These are phyloP conservation scores for Geopemphigus sp. DNA, from an alignment of 1,140 invertebrate species.

Conservation along the genomic window DNA sequence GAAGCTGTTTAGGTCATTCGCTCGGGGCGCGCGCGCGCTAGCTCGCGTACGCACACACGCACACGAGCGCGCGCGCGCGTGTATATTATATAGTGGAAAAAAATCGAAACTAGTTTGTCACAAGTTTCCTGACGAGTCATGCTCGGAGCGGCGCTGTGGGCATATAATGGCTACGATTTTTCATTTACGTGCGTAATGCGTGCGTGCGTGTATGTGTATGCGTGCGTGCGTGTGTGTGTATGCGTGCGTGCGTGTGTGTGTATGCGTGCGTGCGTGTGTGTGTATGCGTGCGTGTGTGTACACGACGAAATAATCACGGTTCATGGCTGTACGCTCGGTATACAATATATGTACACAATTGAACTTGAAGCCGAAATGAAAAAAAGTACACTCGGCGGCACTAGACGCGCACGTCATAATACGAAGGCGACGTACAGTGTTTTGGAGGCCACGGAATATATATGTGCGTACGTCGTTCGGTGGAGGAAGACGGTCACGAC, in stretches of 20 bases:
- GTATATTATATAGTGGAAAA: neutral
- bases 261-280: neutral
- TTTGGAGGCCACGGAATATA: too few species aligned
- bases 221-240: neutral
- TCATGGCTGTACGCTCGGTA: conserved; percentile 41
- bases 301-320: conserved; percentile 16
- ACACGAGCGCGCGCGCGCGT: neutral
- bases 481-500: conserved; percentile 31
- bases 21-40: conserved; percentile 4
- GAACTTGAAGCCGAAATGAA: conserved; percentile 21
- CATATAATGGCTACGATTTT: conserved; percentile 25
- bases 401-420: too few species aligned
- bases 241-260: neutral
- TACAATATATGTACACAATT: too few species aligned
- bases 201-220: neutral
- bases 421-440: too few species aligned
- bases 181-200: conserved; percentile 29
- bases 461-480: neutral
- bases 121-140: conserved; percentile 46
- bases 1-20: conserved; percentile 47
- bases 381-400: neutral
- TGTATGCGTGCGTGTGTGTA: neutral
- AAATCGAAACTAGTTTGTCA: conserved; percentile 46
- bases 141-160: neutral
- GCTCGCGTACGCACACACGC: too few species aligned